Base-by-base conservation (phyloP, 2,888 invertebrate species). In the Epinotia nisella region DNA sequence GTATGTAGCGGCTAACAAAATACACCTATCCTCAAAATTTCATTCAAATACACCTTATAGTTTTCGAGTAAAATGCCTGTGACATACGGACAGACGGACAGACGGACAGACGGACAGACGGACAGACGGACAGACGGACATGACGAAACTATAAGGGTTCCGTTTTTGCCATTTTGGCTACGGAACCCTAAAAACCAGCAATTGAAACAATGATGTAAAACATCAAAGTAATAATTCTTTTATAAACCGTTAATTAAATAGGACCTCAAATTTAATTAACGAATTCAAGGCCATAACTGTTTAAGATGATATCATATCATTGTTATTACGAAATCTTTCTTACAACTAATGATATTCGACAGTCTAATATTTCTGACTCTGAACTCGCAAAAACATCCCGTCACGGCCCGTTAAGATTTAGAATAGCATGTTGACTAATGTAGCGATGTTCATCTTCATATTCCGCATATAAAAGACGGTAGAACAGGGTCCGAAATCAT, bases 291-390 rank as follows among this genome's bases (percentile, higher is more conserved):
- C n/a, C 55, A 56, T 41, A 15, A 9, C 19, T 56, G 15, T 17
- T 53, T 19, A 21, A 66, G 41, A 66, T 55, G 55, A 65, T 56
- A 66, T 66, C 66, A 41, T 41, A 24, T 39, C 55, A 41, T 51
- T 19, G 35, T 53, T 55, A 41, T 66, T 66, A 66, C 21, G 65
- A 66, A 66, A 66, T 55, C 39, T 10, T 56, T 66, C 65, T 15
- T 66, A 66, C 65, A 55, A 39, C 3, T 66, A 21, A 66, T 62
- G 62, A 66, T 66, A 66, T 55, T 55, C 65, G 65, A 35, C 65
- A 53, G 49, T 53, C 53, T 66, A 60, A 29, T 53, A 51, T 19
- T 4, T 45, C 15, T 41, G 0, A 21, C 55, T 66, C 55, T 17
- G 59, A 17, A 35, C 35, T 39, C 59, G 66, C 35, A 56, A 66